Percentiles rank a stretch among this genome's conserved stretches.
Evolutionary conservation across 2,113 vertebrate genomes (phyloP).

Genomic region (Glaucidium brasilianum): DNA sequence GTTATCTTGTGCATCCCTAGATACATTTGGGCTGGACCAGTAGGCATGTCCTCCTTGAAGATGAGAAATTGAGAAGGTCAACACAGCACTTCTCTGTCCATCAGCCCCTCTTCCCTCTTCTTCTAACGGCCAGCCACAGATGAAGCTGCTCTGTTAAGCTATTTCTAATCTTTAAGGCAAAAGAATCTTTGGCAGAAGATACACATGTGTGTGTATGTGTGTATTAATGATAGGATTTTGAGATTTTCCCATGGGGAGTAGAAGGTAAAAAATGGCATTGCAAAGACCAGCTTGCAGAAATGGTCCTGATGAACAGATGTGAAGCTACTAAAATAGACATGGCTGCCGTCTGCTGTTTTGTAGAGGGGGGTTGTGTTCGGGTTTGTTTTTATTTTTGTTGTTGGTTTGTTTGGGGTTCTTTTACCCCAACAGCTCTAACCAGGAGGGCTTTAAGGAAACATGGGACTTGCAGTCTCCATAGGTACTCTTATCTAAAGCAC

Average conservation of each 20-base stretch:
- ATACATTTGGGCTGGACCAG: neutral
- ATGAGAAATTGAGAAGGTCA: neutral
- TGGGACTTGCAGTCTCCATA: neutral
- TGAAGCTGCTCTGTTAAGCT: neutral
- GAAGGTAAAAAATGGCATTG: neutral
- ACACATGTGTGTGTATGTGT: accelerated
- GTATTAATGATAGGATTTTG: neutral
- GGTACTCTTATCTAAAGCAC: neutral
- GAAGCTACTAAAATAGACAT: neutral
- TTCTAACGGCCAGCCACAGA: accelerated
- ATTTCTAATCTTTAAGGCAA: neutral
- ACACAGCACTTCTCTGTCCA: neutral
- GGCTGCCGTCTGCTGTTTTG: neutral
- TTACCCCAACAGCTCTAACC: neutral
- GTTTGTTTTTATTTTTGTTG: too few species aligned
- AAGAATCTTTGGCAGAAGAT: neutral
- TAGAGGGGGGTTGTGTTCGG: accelerated
- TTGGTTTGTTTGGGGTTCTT: too few species aligned
- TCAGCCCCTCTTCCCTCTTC: neutral
- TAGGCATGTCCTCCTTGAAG: neutral
- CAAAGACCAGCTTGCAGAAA: neutral
- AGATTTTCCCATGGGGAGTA: neutral
- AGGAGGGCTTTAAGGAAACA: neutral
- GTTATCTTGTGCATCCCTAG: neutral
- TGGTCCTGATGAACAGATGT: neutral